Percentiles rank a stretch among this genome's conserved stretches.
phyloP scores from a whole-genome alignment of 1,140 invertebrate genomes.

The Ericerus pela region DNA sequence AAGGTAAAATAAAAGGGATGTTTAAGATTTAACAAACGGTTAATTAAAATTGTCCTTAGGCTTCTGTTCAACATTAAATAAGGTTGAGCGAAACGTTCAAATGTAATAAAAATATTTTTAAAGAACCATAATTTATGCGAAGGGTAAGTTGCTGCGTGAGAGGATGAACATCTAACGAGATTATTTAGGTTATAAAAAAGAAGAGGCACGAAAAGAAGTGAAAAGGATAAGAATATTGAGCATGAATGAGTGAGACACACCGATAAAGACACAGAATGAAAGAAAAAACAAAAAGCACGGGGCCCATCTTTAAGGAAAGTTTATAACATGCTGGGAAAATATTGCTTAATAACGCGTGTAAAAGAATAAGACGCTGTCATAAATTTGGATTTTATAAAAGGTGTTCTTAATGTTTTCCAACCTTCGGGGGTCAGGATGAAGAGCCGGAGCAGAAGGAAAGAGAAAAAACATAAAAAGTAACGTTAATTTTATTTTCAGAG shows the following conservation, averaged over 20 bases:
- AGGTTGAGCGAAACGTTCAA: not conserved
- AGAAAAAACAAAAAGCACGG: conserved; percentile 7
- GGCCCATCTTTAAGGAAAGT: conserved; percentile 5
- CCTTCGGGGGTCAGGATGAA: not conserved
- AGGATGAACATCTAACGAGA: conserved; percentile 12
- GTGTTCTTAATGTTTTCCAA: conserved; percentile 10
- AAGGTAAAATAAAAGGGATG: no score
- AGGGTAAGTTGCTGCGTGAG: not conserved
- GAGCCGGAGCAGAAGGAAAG: not conserved
- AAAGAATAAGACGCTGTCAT: conserved; percentile 12
- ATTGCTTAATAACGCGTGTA: conserved; percentile 12
- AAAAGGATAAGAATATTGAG: no score
- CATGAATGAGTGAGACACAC: no score
- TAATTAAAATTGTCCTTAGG: conserved; percentile 10
- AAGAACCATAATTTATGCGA: conserved; percentile 3
- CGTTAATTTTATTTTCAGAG: conserved; percentile 11
- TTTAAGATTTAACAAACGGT: no score
- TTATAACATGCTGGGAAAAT: conserved; percentile 8
- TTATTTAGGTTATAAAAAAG: conserved; percentile 12
- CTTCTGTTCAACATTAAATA: conserved; percentile 9
- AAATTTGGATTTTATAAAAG: conserved; percentile 12
- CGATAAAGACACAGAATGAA: no score
- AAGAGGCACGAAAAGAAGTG: no score
- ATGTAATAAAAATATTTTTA: conserved; percentile 10
- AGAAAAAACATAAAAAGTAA: not conserved